A percentile compares a stretch with the other conserved stretches of the same genome.
These are phyloP conservation scores for Cottus gobio DNA, from an alignment of 2,113 vertebrate genomes.

Conservation along the genomic window DNA sequence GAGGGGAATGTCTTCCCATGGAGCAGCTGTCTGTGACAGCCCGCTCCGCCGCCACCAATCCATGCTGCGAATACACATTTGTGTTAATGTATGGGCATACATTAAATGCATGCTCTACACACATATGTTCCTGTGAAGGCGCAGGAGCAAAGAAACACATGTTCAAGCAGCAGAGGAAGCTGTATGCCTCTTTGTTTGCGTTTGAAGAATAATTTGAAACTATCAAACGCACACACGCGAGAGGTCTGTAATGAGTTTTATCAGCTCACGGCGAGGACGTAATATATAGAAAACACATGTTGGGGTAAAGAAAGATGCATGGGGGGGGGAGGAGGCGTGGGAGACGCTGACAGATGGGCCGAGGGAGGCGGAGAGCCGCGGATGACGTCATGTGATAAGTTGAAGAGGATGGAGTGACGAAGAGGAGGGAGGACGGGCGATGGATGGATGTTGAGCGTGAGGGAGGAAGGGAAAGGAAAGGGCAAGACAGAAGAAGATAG, in stretches of 20 bases:
- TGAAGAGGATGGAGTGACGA: constrained; percentile 19
- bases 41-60: constrained; percentile 6
- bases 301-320: constrained; percentile 3
- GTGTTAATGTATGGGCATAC: constrained; percentile 20
- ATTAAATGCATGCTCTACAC: not conserved
- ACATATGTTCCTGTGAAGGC: not conserved
- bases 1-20: constrained; percentile 15
- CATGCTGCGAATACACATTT: not conserved
- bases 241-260: not conserved
- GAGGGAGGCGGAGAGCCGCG: constrained; percentile 28
- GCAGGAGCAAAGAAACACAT: constrained; percentile 17
- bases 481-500: not conserved
- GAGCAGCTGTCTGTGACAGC: constrained; percentile 47
- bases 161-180: not conserved
- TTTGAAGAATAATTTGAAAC: constrained; percentile 5
- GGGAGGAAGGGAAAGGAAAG: not conserved
- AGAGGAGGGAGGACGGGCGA: constrained; percentile 13
- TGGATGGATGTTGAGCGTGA: constrained; percentile 27
- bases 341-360: constrained; percentile 49
- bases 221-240: not conserved
- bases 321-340: not conserved
- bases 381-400: constrained; percentile 26
- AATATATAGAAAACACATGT: constrained; percentile 30
- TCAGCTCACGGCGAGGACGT: constrained; percentile 1
- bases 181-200: not conserved